These are phyloP conservation scores for Petrolisthes cinctipes DNA, from an alignment of 2,888 invertebrate genomes.

Conservation along the genomic window DNA sequence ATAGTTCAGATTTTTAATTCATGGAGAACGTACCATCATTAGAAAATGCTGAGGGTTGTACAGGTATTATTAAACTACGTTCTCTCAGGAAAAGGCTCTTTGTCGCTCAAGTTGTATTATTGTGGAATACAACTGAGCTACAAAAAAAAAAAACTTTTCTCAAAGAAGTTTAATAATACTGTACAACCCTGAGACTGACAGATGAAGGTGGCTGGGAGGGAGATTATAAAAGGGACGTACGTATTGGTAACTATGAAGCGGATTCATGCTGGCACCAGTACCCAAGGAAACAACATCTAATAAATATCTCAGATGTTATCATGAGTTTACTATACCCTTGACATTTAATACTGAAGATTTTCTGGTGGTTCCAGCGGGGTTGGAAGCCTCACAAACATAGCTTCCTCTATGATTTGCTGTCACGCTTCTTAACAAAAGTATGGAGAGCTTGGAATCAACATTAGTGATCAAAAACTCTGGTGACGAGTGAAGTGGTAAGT, in stretches of 20 bases:
- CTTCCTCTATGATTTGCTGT: slow-evolving; percentile 52
- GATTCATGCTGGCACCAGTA: neutral
- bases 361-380: slow-evolving; percentile 51
- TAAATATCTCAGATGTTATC: neutral
- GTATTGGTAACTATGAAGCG: neutral
- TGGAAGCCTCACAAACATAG: slow-evolving; percentile 56
- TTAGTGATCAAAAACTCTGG: slow-evolving; percentile 51
- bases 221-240: neutral
- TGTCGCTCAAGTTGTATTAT: too few relatives aligned
- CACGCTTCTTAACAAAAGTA: slow-evolving; percentile 56
- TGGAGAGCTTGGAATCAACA: slow-evolving; percentile 56
- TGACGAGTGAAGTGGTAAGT: slow-evolving; percentile 41
- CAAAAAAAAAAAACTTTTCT: too few relatives aligned
- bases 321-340: slow-evolving; percentile 42
- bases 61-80: too few relatives aligned
- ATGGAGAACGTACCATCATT: too few relatives aligned
- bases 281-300: slow-evolving; percentile 3
- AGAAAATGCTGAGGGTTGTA: too few relatives aligned
- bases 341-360: slow-evolving; percentile 50
- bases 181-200: too few relatives aligned
- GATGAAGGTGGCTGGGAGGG: too few relatives aligned
- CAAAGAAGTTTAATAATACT: too few relatives aligned
- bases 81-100: too few relatives aligned
- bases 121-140: too few relatives aligned
- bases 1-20: too few relatives aligned